These are phyloP conservation scores for Bursaphelenchus okinawaensis DNA, from an alignment of 2,888 invertebrate genomes.

Conservation along the genomic window DNA sequence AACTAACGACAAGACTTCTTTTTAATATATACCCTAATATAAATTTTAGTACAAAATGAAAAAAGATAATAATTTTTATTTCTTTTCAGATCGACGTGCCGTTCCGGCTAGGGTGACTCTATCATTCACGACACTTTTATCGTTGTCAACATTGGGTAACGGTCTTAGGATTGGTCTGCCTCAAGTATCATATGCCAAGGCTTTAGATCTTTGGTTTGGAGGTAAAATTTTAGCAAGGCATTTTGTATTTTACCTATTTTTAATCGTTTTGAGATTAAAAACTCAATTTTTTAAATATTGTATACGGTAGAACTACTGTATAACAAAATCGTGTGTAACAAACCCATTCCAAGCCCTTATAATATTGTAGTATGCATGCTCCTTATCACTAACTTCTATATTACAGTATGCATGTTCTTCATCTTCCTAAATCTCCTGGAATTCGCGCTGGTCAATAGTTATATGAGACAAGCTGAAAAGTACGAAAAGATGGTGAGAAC, in stretches of 20 bases:
- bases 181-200: constrained; percentile 49
- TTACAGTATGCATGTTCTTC: constrained; percentile 56
- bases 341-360: no score
- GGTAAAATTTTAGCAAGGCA: no score
- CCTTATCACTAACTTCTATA: constrained; percentile 22
- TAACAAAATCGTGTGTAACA: no score
- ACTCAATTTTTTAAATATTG: no score
- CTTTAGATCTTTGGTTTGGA: constrained; percentile 56
- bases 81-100: constrained; percentile 35
- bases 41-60: background rate
- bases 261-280: constrained; percentile 2
- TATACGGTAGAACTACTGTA: no score
- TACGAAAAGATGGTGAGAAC: constrained; percentile 27
- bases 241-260: background rate
- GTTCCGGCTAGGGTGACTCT: constrained; percentile 55
- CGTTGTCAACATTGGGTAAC: constrained; percentile 52
- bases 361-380: background rate
- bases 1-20: background rate
- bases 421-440: constrained; percentile 52
- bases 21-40: background rate
- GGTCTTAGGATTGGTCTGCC: constrained; percentile 51
- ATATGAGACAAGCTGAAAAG: constrained; percentile 29
- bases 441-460: constrained; percentile 49
- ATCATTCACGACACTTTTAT: constrained; percentile 53
- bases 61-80: background rate